A percentile compares a stretch with the other conserved stretches of the same genome.
Conservation (phyloP, 1,140 invertebrate genomes). For the Eupristina koningsbergeri region DNA sequence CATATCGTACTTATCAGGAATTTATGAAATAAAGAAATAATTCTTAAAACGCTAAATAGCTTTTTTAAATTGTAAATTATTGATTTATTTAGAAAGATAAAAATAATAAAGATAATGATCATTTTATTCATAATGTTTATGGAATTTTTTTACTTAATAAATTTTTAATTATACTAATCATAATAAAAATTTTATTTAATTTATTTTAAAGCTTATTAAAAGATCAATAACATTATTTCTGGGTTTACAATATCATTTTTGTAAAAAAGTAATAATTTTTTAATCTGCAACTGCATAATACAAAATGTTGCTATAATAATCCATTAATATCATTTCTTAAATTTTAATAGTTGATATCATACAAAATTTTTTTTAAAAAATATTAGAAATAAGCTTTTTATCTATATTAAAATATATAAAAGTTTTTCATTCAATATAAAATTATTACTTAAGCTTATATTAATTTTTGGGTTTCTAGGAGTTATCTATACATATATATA, state of each 20-base stretch:
- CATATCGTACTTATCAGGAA: neutral
- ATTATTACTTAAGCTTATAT: neutral
- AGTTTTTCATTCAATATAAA: neutral
- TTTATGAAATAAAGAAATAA: neutral
- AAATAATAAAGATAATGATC: too few relatives aligned
- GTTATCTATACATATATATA: neutral
- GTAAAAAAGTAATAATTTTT: too few relatives aligned
- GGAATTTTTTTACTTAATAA: neutral
- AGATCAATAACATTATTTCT: too few relatives aligned
- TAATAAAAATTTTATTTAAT: neutral
- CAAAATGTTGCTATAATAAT: too few relatives aligned
- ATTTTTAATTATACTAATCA: neutral
- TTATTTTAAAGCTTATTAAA: neutral
- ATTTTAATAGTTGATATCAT: too few relatives aligned
- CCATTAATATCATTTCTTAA: too few relatives aligned
- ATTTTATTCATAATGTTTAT: neutral
- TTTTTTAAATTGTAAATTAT: slow-evolving; percentile 14
- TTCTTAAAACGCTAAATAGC: neutral
- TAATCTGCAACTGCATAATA: too few relatives aligned
- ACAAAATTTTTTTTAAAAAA: too few relatives aligned
- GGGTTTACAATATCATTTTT: too few relatives aligned
- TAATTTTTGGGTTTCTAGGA: neutral
- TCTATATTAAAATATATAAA: neutral
- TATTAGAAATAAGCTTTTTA: too few relatives aligned
- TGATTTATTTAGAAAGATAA: too few relatives aligned